Evolutionary conservation across 2,888 invertebrate species (phyloP), one percentile per base, ranked within the genome.

Genomic region (Metacarcinus magister): DNA sequence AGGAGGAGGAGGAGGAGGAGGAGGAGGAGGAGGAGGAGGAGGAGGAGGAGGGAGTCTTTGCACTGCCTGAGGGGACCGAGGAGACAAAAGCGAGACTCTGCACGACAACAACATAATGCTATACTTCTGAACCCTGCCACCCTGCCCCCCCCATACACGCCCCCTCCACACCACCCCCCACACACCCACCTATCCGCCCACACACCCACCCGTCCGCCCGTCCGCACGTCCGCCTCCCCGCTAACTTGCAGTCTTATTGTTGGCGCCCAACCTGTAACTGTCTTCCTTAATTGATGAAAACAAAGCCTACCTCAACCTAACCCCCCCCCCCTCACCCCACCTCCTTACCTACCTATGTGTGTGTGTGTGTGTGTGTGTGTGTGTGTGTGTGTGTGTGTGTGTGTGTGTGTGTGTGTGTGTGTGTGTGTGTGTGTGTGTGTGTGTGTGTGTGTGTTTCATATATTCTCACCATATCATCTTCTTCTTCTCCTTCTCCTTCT

Each of bases 71-170:
- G 28, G 75, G 75, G 75, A 23, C n/a, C 28, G 75, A 75, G 75
- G 75, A 75, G 75, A 75, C 75, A 75, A 75, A 75, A 75, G 75
- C 75, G 28, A 75, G 75, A 23, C 75, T 75, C 75, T n/a, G 28
- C 75, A 75, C 75, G 75, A 75, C 75, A 75, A 75, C 75, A 75
- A 75, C 75, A 75, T 75, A 75, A 75, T 75, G 75, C 75, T 28
- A 75, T 75, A 75, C 75, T 75, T 75, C 75, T 75, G n/a, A 28
- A 28, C 75, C 90, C 5, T 44, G 39, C 44, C 39, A 39, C 43
- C 90, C 39, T 90, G 43, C 23, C 39, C 43, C 90, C 90, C 16
- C n/a, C 0, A 90, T 43, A n/a, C n/a, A n/a, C 90, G 39, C 90
- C 39, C 44, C 43, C 2, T 32, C 90, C 19, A 13, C 87, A 87